Percentiles rank a stretch among this genome's conserved stretches.
Conservation (phyloP, 1,140 invertebrate species). For the Ceratosolen solmsi region DNA sequence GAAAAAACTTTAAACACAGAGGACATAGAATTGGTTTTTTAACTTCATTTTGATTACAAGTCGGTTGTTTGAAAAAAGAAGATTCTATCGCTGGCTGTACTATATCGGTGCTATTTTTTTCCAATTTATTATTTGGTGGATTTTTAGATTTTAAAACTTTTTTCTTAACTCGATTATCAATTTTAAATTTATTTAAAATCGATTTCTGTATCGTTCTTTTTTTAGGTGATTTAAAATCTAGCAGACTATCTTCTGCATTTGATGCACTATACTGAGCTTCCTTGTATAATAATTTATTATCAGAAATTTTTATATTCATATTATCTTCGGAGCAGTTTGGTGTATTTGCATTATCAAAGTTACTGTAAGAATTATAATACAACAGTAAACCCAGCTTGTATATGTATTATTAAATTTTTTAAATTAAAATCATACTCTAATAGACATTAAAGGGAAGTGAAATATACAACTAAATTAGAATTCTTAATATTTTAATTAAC, state of each 20-base stretch:
- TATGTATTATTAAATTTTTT: no score
- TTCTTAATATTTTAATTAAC: no score
- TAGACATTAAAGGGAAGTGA: no score
- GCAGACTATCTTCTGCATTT: conserved; percentile 59
- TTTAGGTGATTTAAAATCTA: conserved; percentile 66
- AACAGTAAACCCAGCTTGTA: no score
- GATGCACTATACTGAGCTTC: neutral
- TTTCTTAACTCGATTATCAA: conserved; percentile 51
- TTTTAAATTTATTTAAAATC: conserved; percentile 50
- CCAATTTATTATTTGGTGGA: conserved; percentile 36
- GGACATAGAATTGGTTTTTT: conserved; percentile 66
- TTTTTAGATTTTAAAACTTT: conserved; percentile 24
- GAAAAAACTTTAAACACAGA: conserved; percentile 69
- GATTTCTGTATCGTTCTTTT: conserved; percentile 21
- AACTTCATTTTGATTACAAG: conserved; percentile 20
- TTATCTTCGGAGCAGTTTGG: neutral
- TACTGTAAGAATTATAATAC: conserved; percentile 29
- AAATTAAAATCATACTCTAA: no score
- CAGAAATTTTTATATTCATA: neutral
- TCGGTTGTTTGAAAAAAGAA: conserved; percentile 64
- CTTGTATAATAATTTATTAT: neutral
- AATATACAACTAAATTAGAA: no score
- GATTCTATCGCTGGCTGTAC: conserved; percentile 62
- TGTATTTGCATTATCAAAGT: neutral
- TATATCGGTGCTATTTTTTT: conserved; percentile 12